These are phyloP conservation scores for Ptilodon capucinus DNA, from an alignment of 2,888 invertebrate genomes.

Conservation along the genomic window DNA sequence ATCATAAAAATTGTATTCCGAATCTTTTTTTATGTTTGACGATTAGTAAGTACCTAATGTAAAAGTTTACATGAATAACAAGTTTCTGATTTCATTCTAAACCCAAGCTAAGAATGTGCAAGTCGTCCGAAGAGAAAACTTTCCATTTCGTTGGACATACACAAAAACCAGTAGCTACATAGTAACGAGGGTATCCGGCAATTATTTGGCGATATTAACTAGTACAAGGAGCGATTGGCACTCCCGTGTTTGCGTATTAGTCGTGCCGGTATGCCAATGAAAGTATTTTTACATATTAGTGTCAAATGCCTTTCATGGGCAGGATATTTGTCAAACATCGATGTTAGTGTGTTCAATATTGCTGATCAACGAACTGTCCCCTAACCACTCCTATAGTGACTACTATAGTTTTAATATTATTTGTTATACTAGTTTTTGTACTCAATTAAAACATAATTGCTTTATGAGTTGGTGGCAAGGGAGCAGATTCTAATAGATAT, in stretches of 20 bases:
- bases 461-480: too few relatives aligned
- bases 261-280: constrained; percentile 1
- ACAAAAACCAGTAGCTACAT: background rate
- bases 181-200: constrained; percentile 1
- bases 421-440: too few relatives aligned
- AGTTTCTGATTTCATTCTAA: background rate
- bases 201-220: constrained; percentile 1
- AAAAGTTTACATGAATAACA: background rate
- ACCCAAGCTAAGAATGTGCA: background rate
- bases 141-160: background rate
- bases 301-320: background rate
- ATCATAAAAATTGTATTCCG: too few relatives aligned
- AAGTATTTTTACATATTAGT: constrained; percentile 1
- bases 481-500: too few relatives aligned
- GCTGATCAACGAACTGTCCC: background rate
- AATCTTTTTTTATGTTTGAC: too few relatives aligned
- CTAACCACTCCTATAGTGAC: too few relatives aligned
- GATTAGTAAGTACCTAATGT: too few relatives aligned
- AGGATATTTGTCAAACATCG: constrained; percentile 1
- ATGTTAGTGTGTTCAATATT: background rate
- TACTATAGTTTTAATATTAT: too few relatives aligned
- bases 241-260: background rate
- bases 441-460: too few relatives aligned
- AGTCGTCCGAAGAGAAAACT: background rate
- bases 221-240: background rate